phyloP scores from a whole-genome alignment of 2,113 vertebrate species.

The Canis aureus region DNA sequence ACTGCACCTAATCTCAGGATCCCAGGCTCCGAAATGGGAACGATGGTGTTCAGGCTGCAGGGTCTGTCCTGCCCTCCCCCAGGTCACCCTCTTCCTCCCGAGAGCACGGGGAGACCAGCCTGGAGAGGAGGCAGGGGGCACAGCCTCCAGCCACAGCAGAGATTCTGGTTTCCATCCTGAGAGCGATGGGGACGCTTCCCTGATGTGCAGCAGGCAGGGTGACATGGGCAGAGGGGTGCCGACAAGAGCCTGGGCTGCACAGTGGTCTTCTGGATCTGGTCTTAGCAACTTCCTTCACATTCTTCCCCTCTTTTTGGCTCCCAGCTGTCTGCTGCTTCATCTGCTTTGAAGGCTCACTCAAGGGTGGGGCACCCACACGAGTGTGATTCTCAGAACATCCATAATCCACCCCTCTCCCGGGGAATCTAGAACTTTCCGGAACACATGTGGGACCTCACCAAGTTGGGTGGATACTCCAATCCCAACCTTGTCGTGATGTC shows the following conservation, averaged over 20 bases:
- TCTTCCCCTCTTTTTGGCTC: neutral
- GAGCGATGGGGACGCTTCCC: rapidly evolving
- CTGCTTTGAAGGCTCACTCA: neutral
- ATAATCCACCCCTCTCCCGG: neutral
- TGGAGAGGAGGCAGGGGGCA: neutral
- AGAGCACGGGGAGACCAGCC: neutral
- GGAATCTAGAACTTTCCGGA: neutral
- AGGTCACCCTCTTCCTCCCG: neutral
- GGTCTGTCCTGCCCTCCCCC: neutral
- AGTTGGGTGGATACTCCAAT: neutral
- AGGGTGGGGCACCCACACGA: too few species aligned
- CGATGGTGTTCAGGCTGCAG: neutral
- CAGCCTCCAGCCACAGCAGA: rapidly evolving
- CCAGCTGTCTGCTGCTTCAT: neutral
- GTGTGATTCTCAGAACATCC: neutral
- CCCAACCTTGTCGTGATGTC: neutral
- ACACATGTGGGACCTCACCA: rapidly evolving
- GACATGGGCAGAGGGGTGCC: rapidly evolving
- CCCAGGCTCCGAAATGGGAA: neutral
- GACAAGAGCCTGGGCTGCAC: rapidly evolving
- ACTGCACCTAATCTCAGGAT: rapidly evolving
- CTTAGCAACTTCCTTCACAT: neutral
- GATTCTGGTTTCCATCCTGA: rapidly evolving
- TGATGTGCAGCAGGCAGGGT: too few species aligned
- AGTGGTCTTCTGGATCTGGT: rapidly evolving